A percentile compares a stretch with the other conserved stretches of the same genome.
Conservation (phyloP, 2,113 vertebrate species). For the Synodontis membranacea region DNA sequence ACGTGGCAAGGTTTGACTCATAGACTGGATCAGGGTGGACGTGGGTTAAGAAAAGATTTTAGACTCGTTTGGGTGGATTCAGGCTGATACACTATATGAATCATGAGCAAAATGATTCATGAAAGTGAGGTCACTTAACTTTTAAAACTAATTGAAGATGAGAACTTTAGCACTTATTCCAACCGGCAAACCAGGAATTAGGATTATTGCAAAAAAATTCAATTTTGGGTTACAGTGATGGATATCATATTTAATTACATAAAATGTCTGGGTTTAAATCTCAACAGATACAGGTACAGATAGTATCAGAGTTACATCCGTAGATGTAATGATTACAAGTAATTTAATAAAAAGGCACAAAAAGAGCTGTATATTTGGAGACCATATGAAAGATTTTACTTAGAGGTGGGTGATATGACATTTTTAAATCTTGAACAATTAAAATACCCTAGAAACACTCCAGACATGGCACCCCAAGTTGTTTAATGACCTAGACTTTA, state of each 20-base stretch:
- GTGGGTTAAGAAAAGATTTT: background rate
- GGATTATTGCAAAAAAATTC: background rate
- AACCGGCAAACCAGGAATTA: background rate
- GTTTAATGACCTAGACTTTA: background rate
- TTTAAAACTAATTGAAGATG: background rate
- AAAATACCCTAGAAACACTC: background rate
- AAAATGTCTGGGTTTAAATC: background rate
- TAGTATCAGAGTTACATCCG: background rate
- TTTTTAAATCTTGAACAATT: background rate
- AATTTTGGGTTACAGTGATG: background rate
- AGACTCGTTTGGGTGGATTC: background rate
- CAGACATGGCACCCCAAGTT: background rate
- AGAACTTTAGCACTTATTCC: background rate
- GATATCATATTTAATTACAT: background rate
- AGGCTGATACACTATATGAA: background rate
- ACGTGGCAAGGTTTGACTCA: conserved; percentile 8
- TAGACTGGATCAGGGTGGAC: background rate
- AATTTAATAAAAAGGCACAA: background rate
- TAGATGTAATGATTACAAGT: background rate
- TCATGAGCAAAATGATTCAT: background rate
- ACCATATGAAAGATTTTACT: too few relatives aligned
- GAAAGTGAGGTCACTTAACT: background rate
- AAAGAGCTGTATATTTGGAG: background rate
- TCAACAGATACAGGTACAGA: background rate
- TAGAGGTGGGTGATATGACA: background rate